Evolutionary conservation across 1,140 invertebrate species (phyloP), one percentile per base, ranked within the genome.

Genomic region (Macrocentrus cingulum): DNA sequence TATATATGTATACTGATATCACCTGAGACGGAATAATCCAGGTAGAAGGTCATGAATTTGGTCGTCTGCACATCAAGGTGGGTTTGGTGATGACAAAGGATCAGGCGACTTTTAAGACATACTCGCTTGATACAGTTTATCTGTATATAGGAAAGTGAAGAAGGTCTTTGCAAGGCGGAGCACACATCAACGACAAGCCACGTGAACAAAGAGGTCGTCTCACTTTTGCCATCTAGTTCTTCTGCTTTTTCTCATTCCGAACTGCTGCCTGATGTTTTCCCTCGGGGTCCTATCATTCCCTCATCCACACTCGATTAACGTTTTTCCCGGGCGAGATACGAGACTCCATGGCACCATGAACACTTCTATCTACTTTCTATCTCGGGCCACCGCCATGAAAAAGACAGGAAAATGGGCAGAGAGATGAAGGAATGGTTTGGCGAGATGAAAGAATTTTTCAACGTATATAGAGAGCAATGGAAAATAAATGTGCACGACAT

Each of bases 241-340:
- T 16, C 16, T 18, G 18, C 6, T 34, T 9, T 22, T 34, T 19
- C 8, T 32, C n/a, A 7, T 34, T 49, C 13, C 2, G n/a, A 34
- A 11, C 25, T 0, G 3, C 5, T 46, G 2, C 29, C 52, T 25
- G 32, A 46, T 29, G 34, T 54, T 54, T 46, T 36, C 51, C 51
- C 51, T 15, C 4, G 41, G 58, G 51, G 48, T 25, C 32, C 42
- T 25, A 60, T 60, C 58, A 29, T 60, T 49, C 44, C 39, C 51
- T 54, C 58, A 50, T 60, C 51, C 51, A 48, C 44, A 60, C 50
- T 60, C 44, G 58, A 60, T 60, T 54, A 60, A 60, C 22, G 58
- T 60, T 48, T 32, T 39, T 19, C 15, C 23, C 41, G 49, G 49
- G 49, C 25, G 23, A 7, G 51, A 54, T 54, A 58, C 36, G 19